Evolutionary conservation across 2,888 invertebrate species (phyloP), one percentile per base, ranked within the genome.

Genomic region (Magallana nippona): DNA sequence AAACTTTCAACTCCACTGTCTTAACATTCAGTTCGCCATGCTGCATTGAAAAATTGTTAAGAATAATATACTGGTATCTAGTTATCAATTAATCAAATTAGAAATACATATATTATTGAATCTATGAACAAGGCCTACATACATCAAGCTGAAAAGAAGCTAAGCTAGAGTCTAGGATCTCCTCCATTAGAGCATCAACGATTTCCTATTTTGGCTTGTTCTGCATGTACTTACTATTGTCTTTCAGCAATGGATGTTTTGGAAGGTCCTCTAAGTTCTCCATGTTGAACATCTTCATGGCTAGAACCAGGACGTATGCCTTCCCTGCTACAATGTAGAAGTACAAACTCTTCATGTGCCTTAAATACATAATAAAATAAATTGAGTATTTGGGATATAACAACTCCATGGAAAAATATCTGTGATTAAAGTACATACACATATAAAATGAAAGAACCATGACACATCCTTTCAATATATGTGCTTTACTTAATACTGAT

Each of bases 321-420:
- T 79, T 60, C 3, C 85, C 83, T 17, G 81, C 81, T 55, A n/a
- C n/a, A n/a, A n/a, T n/a, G n/a, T n/a, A 71, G 44, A 15, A 81
- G 63, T 10, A 83, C 79, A 83, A 85, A 85, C 27, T 85, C 85
- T 77, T 85, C 85, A 77, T 85, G 83, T 60, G 85, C 83, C 83
- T 85, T 19, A 82, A 82, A 79, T 62, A 78, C 55, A 19, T 22
- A 19, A 15, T 19, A 55, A 19, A n/a, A 27, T 63, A 63, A 22
- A 22, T 63, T 63, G 11, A 22, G 2, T 63, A 10, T 22, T 44
- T 44, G 2, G 32, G 32, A 44, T 44, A 44, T 44, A 44, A 44
- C 32, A 44, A 44, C 32, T 44, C 32, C 32, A 44, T 44, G 32
- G 32, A 44, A 3, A 44, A 44, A 44, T 44, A 5, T 5, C 32